Conservation (phyloP, 2,797 vertebrate genomes). For the Todus mexicanus region DNA sequence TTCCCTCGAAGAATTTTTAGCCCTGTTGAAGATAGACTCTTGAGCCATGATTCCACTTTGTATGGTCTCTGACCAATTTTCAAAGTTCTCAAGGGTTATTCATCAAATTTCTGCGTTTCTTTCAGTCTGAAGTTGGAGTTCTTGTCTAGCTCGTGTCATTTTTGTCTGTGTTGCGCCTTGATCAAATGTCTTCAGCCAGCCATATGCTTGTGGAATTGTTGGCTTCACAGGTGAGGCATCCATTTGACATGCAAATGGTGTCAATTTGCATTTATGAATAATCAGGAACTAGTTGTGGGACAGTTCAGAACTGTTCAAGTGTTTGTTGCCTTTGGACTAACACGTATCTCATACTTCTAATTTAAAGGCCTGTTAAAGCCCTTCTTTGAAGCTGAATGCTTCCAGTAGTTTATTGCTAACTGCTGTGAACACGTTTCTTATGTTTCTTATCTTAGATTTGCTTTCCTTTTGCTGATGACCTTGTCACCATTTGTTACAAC, state of each 20-base stretch:
- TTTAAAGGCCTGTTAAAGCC: background rate
- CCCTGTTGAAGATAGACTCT: background rate
- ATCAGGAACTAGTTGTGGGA: background rate
- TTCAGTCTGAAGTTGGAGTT: background rate
- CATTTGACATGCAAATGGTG: background rate
- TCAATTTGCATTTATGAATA: background rate
- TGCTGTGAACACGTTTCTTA: background rate
- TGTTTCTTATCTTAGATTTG: background rate
- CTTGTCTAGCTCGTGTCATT: background rate
- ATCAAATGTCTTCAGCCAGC: background rate
- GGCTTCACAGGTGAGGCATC: background rate
- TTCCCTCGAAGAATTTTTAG: background rate
- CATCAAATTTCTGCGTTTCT: background rate
- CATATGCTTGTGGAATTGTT: background rate
- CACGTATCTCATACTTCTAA: background rate
- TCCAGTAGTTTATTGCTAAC: background rate
- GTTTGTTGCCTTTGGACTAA: background rate
- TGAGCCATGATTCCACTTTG: background rate
- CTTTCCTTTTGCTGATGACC: background rate
- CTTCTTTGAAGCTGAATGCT: background rate
- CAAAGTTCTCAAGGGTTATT: background rate
- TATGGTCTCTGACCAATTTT: background rate
- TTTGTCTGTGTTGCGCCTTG: background rate
- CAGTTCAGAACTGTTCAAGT: background rate
- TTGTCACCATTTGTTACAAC: conserved; percentile 2